Conservation (phyloP, 2,113 vertebrate genomes). For the Camelus dromedarius region DNA sequence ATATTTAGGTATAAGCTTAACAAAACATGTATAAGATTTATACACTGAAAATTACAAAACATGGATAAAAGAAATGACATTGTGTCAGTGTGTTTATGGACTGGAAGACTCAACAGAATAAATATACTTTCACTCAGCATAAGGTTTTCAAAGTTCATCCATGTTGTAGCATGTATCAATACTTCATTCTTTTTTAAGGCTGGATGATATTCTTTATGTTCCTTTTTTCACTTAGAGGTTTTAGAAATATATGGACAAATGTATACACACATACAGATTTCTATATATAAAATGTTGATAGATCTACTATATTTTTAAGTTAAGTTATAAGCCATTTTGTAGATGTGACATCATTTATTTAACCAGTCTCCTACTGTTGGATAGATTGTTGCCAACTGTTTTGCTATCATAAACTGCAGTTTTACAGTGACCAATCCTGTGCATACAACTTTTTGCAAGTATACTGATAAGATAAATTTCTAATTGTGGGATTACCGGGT, state of each 20-base stretch:
- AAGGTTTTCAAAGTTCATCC: background rate
- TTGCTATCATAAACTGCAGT: background rate
- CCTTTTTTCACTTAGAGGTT: background rate
- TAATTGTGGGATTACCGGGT: constrained; percentile 2
- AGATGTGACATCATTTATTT: background rate
- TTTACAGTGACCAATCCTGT: background rate
- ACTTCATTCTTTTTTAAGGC: background rate
- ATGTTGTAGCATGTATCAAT: background rate
- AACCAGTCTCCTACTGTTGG: background rate
- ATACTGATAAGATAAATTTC: background rate
- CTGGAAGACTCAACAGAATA: background rate
- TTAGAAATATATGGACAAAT: background rate
- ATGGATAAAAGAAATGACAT: background rate
- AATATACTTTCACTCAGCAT: background rate
- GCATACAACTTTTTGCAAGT: constrained; percentile 10
- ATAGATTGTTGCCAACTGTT: background rate
- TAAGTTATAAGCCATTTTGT: constrained; percentile 37
- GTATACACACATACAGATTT: background rate
- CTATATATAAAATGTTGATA: background rate
- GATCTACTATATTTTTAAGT: constrained; percentile 30
- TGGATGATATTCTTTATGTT: background rate
- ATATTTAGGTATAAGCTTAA: background rate
- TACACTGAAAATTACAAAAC: background rate
- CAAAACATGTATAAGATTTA: background rate
- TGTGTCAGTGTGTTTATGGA: background rate